Percentiles rank a stretch among this genome's conserved stretches.
phyloP scores from a whole-genome alignment of 1,140 invertebrate genomes.

The Euura lappo region DNA sequence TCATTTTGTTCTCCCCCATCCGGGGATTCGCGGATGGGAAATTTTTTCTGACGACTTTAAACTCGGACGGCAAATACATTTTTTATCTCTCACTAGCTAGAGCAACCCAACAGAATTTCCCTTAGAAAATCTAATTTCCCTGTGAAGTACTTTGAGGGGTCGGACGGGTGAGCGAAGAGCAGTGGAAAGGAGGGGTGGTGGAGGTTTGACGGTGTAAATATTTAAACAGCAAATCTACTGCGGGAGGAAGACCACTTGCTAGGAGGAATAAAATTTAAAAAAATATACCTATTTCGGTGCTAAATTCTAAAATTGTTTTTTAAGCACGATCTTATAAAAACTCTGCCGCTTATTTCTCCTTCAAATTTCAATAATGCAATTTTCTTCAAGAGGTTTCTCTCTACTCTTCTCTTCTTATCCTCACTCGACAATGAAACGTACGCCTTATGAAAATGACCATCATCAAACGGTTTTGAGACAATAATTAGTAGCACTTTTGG shows the following conservation, averaged over 20 bases:
- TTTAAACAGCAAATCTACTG: conserved; percentile 31
- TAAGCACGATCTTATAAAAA: background rate
- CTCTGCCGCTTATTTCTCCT: too few species aligned
- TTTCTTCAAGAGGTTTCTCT: too few species aligned
- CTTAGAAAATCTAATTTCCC: conserved; percentile 38
- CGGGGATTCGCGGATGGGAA: too few species aligned
- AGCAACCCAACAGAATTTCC: conserved; percentile 36
- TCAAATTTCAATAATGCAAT: too few species aligned
- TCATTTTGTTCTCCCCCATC: too few species aligned
- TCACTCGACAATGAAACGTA: too few species aligned
- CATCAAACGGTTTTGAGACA: too few species aligned
- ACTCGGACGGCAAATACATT: too few species aligned
- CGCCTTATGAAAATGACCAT: too few species aligned
- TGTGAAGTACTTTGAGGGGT: conserved; percentile 26
- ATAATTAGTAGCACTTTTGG: too few species aligned
- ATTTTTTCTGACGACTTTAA: too few species aligned
- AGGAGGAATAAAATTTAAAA: conserved; percentile 16
- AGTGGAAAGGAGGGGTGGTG: conserved; percentile 8
- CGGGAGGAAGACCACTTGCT: conserved; percentile 6
- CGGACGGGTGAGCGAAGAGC: conserved; percentile 18
- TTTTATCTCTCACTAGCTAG: conserved; percentile 3
- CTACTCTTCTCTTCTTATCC: too few species aligned
- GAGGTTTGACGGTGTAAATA: conserved; percentile 32
- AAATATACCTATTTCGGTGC: background rate
- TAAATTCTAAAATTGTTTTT: background rate